Base-by-base conservation (phyloP, 2,888 invertebrate species). In the Altica lythri region DNA sequence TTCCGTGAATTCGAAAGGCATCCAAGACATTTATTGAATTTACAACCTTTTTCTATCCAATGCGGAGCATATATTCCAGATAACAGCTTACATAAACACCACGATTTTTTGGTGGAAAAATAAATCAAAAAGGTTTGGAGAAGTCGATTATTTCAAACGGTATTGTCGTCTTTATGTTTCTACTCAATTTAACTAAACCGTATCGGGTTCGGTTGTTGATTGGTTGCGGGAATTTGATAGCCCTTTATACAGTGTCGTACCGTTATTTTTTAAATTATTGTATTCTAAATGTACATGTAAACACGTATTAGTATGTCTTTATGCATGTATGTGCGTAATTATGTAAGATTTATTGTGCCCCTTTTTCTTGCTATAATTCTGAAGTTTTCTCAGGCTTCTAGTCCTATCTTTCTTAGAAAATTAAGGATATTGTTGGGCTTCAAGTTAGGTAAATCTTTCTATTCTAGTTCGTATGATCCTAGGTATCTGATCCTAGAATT, bases 161-260 rank as follows among this genome's bases (percentile, higher is more conserved):
- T 38, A 54, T 54, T 54, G 53, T 55, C 58, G 54, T 55, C 62
- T 61, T 62, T 57, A 61, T 64, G 61, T 64, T 66, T 65, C 65
- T 62, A 59, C 61, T 64, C 66, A 65, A 65, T 65, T 65, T 67
- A 67, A 65, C 66, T 64, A 57, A 65, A 62, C 64, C 62, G 57
- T 61, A 65, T 64, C 61, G 63, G 61, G 64, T 64, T 62, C 22
- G 48, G 61, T 61, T 63, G 49, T 54, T 60, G 63, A 67, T 65
- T 64, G 65, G 64, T 62, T 64, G 55, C 59, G 58, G 44, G 44
- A 48, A 48, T 48, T 48, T 54, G 25, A 37, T 43, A 50, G 34
- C 34, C 25, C 19, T n/a, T 9, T 5, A 32, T 6, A 4, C 43
- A 43, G 43, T 50, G 42, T 9, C 43, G 42, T 19, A 42, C n/a